These are phyloP conservation scores for Hipparchia sbordonii DNA, from an alignment of 2,888 invertebrate species.

Conservation along the genomic window DNA sequence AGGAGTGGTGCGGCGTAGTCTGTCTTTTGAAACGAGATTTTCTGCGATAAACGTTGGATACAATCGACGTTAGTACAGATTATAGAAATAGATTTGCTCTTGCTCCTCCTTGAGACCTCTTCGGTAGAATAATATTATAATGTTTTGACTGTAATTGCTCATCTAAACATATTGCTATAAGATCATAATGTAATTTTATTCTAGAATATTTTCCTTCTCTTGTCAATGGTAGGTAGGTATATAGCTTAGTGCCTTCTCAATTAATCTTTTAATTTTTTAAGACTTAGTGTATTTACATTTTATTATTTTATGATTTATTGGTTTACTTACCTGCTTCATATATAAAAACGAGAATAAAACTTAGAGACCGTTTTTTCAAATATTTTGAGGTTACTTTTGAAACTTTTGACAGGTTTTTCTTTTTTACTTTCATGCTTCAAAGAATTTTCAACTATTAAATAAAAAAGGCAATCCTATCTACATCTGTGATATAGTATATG, in stretches of 20 bases:
- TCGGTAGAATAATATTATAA: constrained; percentile 23
- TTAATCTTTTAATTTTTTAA: too few species aligned
- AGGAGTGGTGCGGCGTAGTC: constrained; percentile 78
- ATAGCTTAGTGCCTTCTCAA: too few species aligned
- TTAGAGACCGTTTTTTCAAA: too few species aligned
- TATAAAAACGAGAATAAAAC: too few species aligned
- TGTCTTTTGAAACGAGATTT: constrained; percentile 74
- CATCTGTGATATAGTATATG: not conserved
- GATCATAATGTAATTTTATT: not conserved
- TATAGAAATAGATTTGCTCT: constrained; percentile 74
- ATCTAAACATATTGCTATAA: not conserved
- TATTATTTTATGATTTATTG: too few species aligned
- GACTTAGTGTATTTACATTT: too few species aligned
- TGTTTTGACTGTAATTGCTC: constrained; percentile 24
- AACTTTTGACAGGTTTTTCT: too few species aligned
- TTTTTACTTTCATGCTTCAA: too few species aligned
- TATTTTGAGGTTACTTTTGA: too few species aligned
- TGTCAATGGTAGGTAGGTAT: too few species aligned
- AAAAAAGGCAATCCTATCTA: not conserved
- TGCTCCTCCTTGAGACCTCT: constrained; percentile 42
- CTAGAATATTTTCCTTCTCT: not conserved
- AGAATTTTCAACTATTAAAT: too few species aligned
- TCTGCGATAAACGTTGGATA: constrained; percentile 71
- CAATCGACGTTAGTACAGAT: constrained; percentile 76
- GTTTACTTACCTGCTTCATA: too few species aligned